Conservation (phyloP, 2,113 vertebrate genomes). For the Pyxicephalus adspersus region DNA sequence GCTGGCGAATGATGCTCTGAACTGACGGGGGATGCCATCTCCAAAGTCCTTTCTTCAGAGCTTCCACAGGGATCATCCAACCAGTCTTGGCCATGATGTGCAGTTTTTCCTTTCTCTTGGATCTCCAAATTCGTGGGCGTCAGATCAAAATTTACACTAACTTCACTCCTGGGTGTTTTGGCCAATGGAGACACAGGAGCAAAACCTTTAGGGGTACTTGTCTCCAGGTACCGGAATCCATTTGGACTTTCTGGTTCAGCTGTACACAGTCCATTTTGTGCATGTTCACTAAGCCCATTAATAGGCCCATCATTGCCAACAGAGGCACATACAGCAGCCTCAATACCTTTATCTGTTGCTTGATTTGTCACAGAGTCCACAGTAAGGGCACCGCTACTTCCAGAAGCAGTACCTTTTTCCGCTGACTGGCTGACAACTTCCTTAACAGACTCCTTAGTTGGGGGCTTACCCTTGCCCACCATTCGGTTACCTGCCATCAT, state of each 20-base stretch:
- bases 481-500: slow-evolving; percentile 54
- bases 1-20: slow-evolving; percentile 76
- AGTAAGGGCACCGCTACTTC: slow-evolving; percentile 35
- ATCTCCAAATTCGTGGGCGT: slow-evolving; percentile 75
- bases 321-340: not conserved
- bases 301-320: not conserved
- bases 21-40: slow-evolving; percentile 72
- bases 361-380: not conserved
- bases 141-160: slow-evolving; percentile 74
- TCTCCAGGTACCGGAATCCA: slow-evolving; percentile 63
- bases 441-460: not conserved
- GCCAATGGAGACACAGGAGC: slow-evolving; percentile 74
- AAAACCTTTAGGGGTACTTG: slow-evolving; percentile 58
- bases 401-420: fast-evolving
- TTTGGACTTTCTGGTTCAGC: slow-evolving; percentile 70
- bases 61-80: slow-evolving; percentile 69
- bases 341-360: not conserved
- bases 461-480: slow-evolving; percentile 39
- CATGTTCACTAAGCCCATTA: not conserved
- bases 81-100: slow-evolving; percentile 62
- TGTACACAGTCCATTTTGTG: slow-evolving; percentile 43
- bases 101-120: slow-evolving; percentile 66
- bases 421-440: not conserved
- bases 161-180: slow-evolving; percentile 74
- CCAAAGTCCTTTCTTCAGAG: slow-evolving; percentile 79